Evolutionary conservation across 1,140 invertebrate species (phyloP).

Genomic region (Diorhabda elongata): DNA sequence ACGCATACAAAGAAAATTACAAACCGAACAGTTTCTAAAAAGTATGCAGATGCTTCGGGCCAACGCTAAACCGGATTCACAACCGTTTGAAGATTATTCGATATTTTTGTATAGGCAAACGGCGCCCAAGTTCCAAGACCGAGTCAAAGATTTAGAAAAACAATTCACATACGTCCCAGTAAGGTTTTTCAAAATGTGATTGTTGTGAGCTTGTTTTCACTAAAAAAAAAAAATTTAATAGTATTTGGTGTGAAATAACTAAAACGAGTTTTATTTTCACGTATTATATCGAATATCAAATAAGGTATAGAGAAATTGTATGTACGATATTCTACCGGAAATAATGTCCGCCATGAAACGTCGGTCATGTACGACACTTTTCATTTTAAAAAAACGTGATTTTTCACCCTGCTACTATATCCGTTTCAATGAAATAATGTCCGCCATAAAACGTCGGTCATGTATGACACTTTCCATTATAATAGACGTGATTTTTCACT

Average conservation of each 20-base stretch:
- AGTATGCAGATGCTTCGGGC: conserved; percentile 73
- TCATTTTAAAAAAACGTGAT: too few relatives aligned
- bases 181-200: conserved; percentile 48
- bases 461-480: too few relatives aligned
- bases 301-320: too few relatives aligned
- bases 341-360: too few relatives aligned
- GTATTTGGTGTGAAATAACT: conserved; percentile 1
- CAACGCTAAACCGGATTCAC: conserved; percentile 55
- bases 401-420: too few relatives aligned
- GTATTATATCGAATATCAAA: too few relatives aligned
- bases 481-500: too few relatives aligned
- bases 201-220: neutral
- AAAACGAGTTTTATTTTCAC: neutral
- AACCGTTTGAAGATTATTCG: conserved; percentile 69
- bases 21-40: conserved; percentile 70
- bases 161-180: conserved; percentile 68
- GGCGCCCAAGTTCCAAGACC: conserved; percentile 69
- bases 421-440: too few relatives aligned
- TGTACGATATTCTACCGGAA: too few relatives aligned
- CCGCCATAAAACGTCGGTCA: too few relatives aligned
- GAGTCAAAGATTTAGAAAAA: conserved; percentile 72
- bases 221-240: neutral
- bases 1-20: conserved; percentile 62
- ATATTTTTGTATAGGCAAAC: conserved; percentile 71
- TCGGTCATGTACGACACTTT: too few relatives aligned